Percentiles rank a stretch among this genome's conserved stretches.
Evolutionary conservation across 1,140 invertebrate genomes (phyloP).

Genomic region (Maconellicoccus hirsutus): DNA sequence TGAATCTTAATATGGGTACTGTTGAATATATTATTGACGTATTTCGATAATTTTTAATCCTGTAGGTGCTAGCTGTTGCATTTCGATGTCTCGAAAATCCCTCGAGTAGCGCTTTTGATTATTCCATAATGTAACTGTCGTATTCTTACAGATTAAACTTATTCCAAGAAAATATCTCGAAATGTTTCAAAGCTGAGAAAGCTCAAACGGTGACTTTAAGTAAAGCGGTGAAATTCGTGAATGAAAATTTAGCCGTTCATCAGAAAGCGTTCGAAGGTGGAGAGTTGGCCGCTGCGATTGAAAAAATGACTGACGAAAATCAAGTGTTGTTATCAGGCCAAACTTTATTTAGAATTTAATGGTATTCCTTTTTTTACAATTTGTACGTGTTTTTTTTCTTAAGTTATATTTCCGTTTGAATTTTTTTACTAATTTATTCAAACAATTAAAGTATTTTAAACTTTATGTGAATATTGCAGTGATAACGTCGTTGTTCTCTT

Average conservation of each 20-base stretch:
- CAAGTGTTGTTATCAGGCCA: slow-evolving; percentile 83
- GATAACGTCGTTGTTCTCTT: too few species aligned
- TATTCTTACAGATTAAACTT: slow-evolving; percentile 40
- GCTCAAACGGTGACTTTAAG: slow-evolving; percentile 49
- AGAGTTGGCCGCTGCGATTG: slow-evolving; percentile 67
- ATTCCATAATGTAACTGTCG: too few species aligned
- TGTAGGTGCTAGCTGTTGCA: too few species aligned
- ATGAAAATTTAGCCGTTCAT: slow-evolving; percentile 42
- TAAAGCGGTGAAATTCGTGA: slow-evolving; percentile 47
- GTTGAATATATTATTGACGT: background rate
- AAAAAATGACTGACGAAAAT: slow-evolving; percentile 76
- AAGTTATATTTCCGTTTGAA: too few species aligned
- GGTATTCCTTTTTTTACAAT: too few species aligned
- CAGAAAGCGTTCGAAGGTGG: slow-evolving; percentile 45
- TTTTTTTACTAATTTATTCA: too few species aligned
- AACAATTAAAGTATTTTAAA: too few species aligned
- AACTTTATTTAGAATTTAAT: slow-evolving; percentile 74
- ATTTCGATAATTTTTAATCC: background rate
- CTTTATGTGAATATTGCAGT: too few species aligned
- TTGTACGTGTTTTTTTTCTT: too few species aligned
- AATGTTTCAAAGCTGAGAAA: slow-evolving; percentile 55
- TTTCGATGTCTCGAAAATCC: too few species aligned
- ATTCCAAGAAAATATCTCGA: slow-evolving; percentile 51
- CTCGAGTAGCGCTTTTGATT: too few species aligned
- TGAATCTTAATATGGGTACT: too few species aligned